Percentiles rank a stretch among this genome's conserved stretches.
phyloP scores from a whole-genome alignment of 2,888 invertebrate species.

The Encarsia formosa region DNA sequence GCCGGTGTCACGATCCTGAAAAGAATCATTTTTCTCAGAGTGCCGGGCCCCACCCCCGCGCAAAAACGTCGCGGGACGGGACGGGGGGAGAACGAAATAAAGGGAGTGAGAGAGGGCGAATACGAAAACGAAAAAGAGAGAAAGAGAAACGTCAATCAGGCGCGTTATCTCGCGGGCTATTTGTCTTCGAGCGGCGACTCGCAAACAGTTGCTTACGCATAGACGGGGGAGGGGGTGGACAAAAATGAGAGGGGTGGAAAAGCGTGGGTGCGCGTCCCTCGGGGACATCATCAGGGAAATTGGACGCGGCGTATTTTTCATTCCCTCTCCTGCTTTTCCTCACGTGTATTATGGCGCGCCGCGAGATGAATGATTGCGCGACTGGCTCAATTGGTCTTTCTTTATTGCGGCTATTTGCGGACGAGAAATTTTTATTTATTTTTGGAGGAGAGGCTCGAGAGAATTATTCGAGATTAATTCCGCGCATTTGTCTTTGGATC shows the following conservation, averaged over 20 bases:
- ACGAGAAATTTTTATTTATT: no score
- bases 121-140: background rate
- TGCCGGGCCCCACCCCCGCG: background rate
- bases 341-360: background rate
- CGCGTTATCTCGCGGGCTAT: conserved; percentile 36
- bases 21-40: conserved; percentile 12
- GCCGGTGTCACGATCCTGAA: background rate
- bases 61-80: background rate
- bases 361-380: conserved; percentile 20
- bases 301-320: conserved; percentile 48
- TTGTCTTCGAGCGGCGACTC: conserved; percentile 37
- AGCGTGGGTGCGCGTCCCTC: no score
- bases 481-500: no score
- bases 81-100: background rate
- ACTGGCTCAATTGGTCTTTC: conserved; percentile 18
- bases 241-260: no score
- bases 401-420: conserved; percentile 21
- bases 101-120: background rate
- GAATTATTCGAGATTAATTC: no score
- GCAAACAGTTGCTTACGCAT: background rate
- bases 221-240: conserved; percentile 8
- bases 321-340: background rate
- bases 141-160: conserved; percentile 19
- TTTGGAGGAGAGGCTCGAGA: no score
- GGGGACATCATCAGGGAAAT: conserved; percentile 49